Evolutionary conservation across 2,113 vertebrate genomes (phyloP), one percentile per base, ranked within the genome.

Genomic region (Elachura formosa): DNA sequence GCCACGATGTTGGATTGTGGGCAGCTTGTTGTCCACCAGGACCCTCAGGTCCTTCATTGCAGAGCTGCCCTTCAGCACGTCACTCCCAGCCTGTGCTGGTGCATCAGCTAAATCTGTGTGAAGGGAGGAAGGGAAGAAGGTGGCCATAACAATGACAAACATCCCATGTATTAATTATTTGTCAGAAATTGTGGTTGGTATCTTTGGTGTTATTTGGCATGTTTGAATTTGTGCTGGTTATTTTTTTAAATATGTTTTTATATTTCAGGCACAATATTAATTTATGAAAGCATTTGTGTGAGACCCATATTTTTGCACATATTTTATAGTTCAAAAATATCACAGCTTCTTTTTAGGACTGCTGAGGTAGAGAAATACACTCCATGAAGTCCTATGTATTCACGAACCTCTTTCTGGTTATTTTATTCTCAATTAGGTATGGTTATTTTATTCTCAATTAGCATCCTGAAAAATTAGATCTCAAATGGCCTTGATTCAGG

Each of bases 31-130:
- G 29, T 24, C 15, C 54, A 46, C 12, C 19, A 38, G 15, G 23
- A 38, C 7, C 19, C 12, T 26, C 28, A 10, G 9, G 11, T 77
- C 33, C 26, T 52, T 68, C 38, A 11, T 2, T 23, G 19, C 23
- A n/a, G 28, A 45, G n/a, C n/a, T 46, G 15, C 29, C 40, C n/a
- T 29, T 15, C 48, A n/a, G 13, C 40, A 54, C 28, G n/a, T 33
- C 2, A 3, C 6, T 11, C 23, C 12, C 29, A 40, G 7, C 16
- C 40, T 1, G 0, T 28, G 12, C 12, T 40, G n/a, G 11, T 25
- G 13, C 29, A 2, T 48, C 11, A 48, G 41, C 14, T 48, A 41
- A 48, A 12, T 36, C 28, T 62, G 13, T 48, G 20, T 4, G 6
- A 74, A n/a, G 11, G 3, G 8, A 52, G 4, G 5, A 28, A 40